Base-by-base conservation (phyloP, 2,113 vertebrate genomes). In the Balaeniceps rex region DNA sequence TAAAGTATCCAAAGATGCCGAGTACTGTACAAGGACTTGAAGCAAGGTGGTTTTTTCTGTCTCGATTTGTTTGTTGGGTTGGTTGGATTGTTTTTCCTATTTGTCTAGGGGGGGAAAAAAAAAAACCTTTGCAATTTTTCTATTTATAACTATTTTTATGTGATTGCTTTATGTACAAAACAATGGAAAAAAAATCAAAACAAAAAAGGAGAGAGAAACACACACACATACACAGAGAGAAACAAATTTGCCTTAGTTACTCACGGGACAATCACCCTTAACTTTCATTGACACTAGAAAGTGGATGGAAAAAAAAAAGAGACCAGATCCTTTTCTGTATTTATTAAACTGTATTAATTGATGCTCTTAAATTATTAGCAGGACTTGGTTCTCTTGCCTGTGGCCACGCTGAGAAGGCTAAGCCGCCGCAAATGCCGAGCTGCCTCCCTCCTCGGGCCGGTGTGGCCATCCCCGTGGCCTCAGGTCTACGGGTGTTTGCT, bases 1-100 rank as follows among this genome's bases (percentile, higher is more conserved):
- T 98, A 97, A 99, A 98, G 97, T 98, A 98, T 98, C 99, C 99
- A 99, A 99, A 99, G 99, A 99, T 98, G 98, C 97, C 94, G 97
- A 98, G 97, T 98, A 98, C 98, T 99, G 98, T 98, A 98, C 95
- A 97, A 95, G 97, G 98, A 99, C 99, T 99, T 99, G 99, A 99
- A 98, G 96, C 96, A 98, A 97, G 97, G 96, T 98, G 91, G 70
- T 94, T 90, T 98, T 98, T 98, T 98, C 97, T 72, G 91, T 97
- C 89, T 96, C 6, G 5, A 96, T 97, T 98, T 71, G 64, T 94
- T 93, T 97, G 97, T 97, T 98, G 69, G 88, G 25, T 92, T 78
- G 33, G 40, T 84, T 94, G 90, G 92, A 58, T 66, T 79, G 17
- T 93, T 84, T 97, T 98, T 95, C 89, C 93, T 97, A 92, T 97